Conservation (phyloP, 2,888 invertebrate species). For the Panopea generosa region DNA sequence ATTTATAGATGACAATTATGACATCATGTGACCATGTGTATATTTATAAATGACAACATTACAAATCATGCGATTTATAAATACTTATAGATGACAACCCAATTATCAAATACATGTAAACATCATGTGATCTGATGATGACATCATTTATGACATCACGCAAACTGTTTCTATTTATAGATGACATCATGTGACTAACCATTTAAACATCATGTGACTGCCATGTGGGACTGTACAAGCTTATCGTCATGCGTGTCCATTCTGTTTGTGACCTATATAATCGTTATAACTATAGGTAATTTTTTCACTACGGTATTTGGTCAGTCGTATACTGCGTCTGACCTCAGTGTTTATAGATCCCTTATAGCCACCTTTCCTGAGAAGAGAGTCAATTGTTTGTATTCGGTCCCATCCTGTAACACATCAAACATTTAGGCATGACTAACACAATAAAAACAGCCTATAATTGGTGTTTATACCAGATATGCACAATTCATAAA, state of each 20-base stretch:
- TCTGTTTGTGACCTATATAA: constrained; percentile 81
- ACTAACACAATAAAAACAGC: no score
- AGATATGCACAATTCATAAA: no score
- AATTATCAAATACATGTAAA: not conserved
- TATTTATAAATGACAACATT: no score
- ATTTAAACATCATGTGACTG: constrained; percentile 57
- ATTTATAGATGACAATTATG: no score
- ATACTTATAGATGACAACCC: no score
- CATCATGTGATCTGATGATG: constrained; percentile 1
- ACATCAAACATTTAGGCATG: no score
- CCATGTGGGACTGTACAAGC: constrained; percentile 71
- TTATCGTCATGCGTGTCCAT: constrained; percentile 80
- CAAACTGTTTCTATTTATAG: constrained; percentile 1
- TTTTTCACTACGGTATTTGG: constrained; percentile 98
- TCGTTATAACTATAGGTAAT: constrained; percentile 87
- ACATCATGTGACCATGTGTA: no score
- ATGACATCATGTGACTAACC: constrained; percentile 33
- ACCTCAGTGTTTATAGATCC: constrained; percentile 87
- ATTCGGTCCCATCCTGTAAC: constrained; percentile 97
- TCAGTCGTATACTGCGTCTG: constrained; percentile 95
- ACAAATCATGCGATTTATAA: no score
- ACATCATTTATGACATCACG: constrained; percentile 17
- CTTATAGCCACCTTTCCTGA: constrained; percentile 98
- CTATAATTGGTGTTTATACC: no score
- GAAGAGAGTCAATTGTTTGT: constrained; percentile 98